phyloP scores from a whole-genome alignment of 2,888 invertebrate genomes.

The Halictus quadricinctus region DNA sequence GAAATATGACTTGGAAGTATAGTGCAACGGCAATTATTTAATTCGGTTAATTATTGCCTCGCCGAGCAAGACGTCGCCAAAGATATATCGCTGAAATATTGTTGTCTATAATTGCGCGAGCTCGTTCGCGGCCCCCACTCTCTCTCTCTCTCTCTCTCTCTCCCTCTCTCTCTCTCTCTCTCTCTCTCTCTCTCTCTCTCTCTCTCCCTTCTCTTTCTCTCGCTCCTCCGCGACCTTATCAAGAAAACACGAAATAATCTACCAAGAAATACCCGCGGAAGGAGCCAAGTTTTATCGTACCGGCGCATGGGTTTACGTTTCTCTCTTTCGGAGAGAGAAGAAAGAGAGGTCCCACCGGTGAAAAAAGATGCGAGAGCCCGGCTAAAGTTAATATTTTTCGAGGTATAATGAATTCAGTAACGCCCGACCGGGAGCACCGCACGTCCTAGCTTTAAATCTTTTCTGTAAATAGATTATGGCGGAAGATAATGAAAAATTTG shows the following conservation, averaged over 20 bases:
- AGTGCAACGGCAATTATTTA: constrained; percentile 67
- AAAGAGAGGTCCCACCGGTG: constrained; percentile 23
- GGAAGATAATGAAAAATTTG: constrained; percentile 71
- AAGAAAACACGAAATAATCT: constrained; percentile 40
- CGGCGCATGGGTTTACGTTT: constrained; percentile 52
- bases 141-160: background rate
- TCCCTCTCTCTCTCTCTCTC: background rate
- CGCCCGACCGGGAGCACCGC: constrained; percentile 53
- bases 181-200: background rate
- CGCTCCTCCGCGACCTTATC: constrained; percentile 25
- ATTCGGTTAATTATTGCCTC: constrained; percentile 67
- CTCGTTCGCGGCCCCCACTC: background rate
- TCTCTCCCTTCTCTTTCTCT: background rate
- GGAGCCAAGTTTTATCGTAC: constrained; percentile 48
- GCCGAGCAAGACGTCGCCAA: constrained; percentile 54
- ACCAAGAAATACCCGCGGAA: constrained; percentile 4
- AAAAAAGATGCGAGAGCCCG: constrained; percentile 15
- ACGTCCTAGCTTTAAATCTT: constrained; percentile 69
- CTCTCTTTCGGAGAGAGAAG: background rate
- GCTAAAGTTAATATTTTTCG: constrained; percentile 69
- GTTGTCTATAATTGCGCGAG: constrained; percentile 53
- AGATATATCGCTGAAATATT: constrained; percentile 61
- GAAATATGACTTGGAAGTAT: constrained; percentile 70
- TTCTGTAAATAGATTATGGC: constrained; percentile 71
- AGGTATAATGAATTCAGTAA: constrained; percentile 68